phyloP scores from a whole-genome alignment of 2,888 invertebrate genomes.

The Helobdella robusta region DNA sequence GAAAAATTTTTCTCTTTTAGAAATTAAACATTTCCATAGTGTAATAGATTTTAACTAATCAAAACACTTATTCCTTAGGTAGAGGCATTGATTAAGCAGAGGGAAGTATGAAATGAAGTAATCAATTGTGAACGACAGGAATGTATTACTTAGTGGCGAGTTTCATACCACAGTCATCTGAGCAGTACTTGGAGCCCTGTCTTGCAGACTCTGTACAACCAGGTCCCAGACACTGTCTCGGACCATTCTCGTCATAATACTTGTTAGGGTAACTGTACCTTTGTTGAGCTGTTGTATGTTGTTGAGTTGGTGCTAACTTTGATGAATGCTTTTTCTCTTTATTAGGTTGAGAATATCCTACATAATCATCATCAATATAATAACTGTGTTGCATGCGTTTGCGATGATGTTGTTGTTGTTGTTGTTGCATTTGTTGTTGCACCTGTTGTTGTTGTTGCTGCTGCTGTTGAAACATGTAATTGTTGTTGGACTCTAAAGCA shows the following conservation, averaged over 20 bases:
- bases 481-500: no score
- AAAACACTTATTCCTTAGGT: no score
- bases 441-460: no score
- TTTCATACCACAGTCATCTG: slow-evolving; percentile 77
- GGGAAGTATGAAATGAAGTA: no score
- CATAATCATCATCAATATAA: slow-evolving; percentile 17
- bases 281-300: background rate
- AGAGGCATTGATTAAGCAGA: no score
- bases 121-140: background rate
- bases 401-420: slow-evolving; percentile 10
- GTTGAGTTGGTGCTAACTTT: slow-evolving; percentile 38
- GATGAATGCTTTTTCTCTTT: background rate
- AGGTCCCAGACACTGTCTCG: slow-evolving; percentile 83
- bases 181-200: slow-evolving; percentile 80
- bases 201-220: slow-evolving; percentile 70
- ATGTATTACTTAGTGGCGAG: slow-evolving; percentile 65
- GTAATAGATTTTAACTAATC: no score
- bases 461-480: no score
- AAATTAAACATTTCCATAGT: no score
- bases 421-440: no score
- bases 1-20: no score
- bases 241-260: slow-evolving; percentile 33
- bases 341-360: background rate
- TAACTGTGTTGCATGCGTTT: slow-evolving; percentile 4
- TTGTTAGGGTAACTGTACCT: background rate